Conservation (phyloP, 2,888 invertebrate species). For the Ectemnius continuus region DNA sequence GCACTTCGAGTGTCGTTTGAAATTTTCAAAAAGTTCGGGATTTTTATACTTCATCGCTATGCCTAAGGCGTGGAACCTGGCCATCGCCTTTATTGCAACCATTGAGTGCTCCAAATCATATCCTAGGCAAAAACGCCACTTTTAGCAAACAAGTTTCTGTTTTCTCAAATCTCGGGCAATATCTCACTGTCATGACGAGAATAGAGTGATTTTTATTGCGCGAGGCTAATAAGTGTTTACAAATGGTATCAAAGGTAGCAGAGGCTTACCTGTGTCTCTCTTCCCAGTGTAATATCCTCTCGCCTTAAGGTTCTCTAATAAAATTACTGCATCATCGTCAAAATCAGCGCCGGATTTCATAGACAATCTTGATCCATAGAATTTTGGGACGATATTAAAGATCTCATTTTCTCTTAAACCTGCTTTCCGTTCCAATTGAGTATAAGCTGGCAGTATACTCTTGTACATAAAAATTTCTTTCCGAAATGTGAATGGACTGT, state of each 20-base stretch:
- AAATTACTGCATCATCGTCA: conserved; percentile 81
- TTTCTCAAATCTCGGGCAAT: not conserved
- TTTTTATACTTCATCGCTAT: conserved; percentile 79
- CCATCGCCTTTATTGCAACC: conserved; percentile 79
- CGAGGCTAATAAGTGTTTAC: too few relatives aligned
- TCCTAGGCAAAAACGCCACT: conserved; percentile 50
- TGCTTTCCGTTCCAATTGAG: conserved; percentile 78
- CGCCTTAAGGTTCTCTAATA: conserved; percentile 81
- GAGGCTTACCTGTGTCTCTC: conserved; percentile 75
- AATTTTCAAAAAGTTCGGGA: conserved; percentile 70
- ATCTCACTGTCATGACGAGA: too few relatives aligned
- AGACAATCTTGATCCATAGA: conserved; percentile 80
- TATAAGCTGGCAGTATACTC: conserved; percentile 78
- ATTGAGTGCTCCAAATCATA: conserved; percentile 79
- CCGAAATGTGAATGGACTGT: conserved; percentile 80
- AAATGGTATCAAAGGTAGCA: too few relatives aligned
- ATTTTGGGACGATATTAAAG: conserved; percentile 79
- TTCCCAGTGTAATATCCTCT: conserved; percentile 80
- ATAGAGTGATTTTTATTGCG: too few relatives aligned
- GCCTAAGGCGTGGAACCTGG: conserved; percentile 81
- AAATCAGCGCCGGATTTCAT: conserved; percentile 69
- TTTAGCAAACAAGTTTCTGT: not conserved
- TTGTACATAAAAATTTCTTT: conserved; percentile 81
- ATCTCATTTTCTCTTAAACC: conserved; percentile 76
- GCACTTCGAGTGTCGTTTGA: conserved; percentile 68